phyloP scores from a whole-genome alignment of 2,797 vertebrate species.

The Melanitta fusca region DNA sequence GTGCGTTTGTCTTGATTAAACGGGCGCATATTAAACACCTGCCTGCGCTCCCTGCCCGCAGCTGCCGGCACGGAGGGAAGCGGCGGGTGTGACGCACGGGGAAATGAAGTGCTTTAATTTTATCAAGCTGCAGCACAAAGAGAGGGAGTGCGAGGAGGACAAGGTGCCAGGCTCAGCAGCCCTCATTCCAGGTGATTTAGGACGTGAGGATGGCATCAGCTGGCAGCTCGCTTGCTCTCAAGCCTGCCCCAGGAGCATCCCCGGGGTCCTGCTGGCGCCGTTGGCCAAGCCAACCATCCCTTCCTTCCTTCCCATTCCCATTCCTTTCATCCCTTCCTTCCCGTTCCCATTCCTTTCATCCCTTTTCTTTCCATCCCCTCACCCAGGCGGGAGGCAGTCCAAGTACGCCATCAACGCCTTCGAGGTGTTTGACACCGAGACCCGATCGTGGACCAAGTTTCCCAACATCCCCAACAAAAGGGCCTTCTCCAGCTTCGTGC shows the following conservation, averaged over 20 bases:
- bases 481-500: constrained; percentile 91
- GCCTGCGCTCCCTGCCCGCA: neutral
- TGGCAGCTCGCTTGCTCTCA: neutral
- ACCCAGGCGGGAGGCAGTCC: constrained; percentile 91
- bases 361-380: neutral
- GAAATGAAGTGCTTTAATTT: neutral
- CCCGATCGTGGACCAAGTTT: constrained; percentile 88
- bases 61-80: neutral
- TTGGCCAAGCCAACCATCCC: neutral
- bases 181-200: neutral
- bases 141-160: neutral
- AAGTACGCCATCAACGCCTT: constrained; percentile 92
- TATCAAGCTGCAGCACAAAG: neutral
- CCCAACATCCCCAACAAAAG: constrained; percentile 92
- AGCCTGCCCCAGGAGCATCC: neutral
- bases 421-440: constrained; percentile 92
- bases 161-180: neutral
- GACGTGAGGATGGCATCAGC: fast-evolving
- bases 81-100: neutral
- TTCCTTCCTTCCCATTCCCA: neutral
- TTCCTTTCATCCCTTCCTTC: too few relatives aligned
- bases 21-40: neutral
- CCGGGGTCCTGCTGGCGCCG: neutral
- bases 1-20: neutral
- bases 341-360: neutral